These are phyloP conservation scores for Drosophila pegasa DNA, from an alignment of 2,888 invertebrate species.

Conservation along the genomic window DNA sequence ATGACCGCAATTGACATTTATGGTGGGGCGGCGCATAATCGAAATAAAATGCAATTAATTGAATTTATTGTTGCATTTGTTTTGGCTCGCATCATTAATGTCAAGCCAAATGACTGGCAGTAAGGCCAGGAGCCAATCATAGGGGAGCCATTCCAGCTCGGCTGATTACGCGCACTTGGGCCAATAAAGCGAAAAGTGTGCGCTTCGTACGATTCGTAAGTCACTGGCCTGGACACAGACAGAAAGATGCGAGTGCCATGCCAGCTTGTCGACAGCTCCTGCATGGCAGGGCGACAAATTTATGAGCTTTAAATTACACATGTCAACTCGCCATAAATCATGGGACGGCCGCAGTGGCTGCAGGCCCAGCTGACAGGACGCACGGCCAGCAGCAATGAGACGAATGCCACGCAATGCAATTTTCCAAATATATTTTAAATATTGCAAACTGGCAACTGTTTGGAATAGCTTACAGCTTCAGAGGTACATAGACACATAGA, in stretches of 20 bases:
- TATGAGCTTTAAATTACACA: constrained; percentile 82
- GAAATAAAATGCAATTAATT: constrained; percentile 80
- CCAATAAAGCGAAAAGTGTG: constrained; percentile 1
- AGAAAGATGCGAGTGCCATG: constrained; percentile 28
- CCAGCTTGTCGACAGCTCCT: constrained; percentile 41
- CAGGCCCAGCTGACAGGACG: constrained; percentile 39
- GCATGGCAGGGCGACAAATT: constrained; percentile 69
- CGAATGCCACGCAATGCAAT: constrained; percentile 66
- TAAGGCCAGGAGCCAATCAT: constrained; percentile 42
- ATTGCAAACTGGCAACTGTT: constrained; percentile 69
- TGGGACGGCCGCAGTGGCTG: constrained; percentile 36
- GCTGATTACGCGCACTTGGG: constrained; percentile 14
- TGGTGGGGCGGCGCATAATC: constrained; percentile 55
- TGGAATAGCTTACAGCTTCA: constrained; percentile 44
- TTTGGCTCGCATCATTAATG: constrained; percentile 52
- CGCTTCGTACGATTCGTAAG: neutral
- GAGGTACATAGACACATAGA: constrained; percentile 1
- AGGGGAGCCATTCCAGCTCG: constrained; percentile 2
- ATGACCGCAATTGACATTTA: constrained; percentile 74
- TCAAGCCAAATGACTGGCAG: constrained; percentile 40
- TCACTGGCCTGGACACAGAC: neutral
- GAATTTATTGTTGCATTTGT: constrained; percentile 78
- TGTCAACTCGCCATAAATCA: constrained; percentile 82
- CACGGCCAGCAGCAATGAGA: constrained; percentile 33
- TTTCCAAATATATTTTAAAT: constrained; percentile 71